Conservation (phyloP, 2,113 vertebrate species). For the Thermophis baileyi region DNA sequence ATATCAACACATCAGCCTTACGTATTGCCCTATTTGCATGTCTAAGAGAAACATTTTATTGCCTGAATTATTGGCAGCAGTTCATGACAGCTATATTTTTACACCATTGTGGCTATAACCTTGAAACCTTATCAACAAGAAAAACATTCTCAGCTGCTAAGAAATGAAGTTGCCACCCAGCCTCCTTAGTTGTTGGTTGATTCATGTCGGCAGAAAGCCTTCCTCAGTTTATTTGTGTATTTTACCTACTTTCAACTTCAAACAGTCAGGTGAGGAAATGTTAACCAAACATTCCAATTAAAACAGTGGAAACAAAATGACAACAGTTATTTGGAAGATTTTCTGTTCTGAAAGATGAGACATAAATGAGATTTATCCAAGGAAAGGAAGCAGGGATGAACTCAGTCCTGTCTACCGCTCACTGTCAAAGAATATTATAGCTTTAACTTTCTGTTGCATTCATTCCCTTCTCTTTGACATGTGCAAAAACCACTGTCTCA, state of each 20-base stretch:
- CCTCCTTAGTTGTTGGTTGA: conserved; percentile 8
- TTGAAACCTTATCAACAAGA: conserved; percentile 53
- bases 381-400: not conserved
- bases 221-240: not conserved
- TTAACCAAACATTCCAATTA: not conserved
- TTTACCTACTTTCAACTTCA: too few relatives aligned
- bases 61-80: conserved; percentile 33
- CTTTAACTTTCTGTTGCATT: not conserved
- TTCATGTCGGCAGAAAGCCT: conserved; percentile 17
- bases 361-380: not conserved
- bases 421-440: not conserved
- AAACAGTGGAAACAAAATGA: not conserved
- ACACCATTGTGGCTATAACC: conserved; percentile 40
- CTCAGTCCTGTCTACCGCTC: not conserved
- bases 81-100: conserved; percentile 43
- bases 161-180: not conserved
- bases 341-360: not conserved
- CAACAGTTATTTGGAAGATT: not conserved
- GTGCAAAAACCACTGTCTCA: not conserved
- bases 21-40: conserved; percentile 50
- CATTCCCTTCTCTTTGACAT: not conserved
- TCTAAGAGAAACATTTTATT: conserved; percentile 49
- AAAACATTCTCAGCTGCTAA: not conserved
- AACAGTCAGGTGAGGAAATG: not conserved
- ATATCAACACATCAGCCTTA: not conserved